A percentile compares a stretch with the other conserved stretches of the same genome.
Conservation (phyloP, 2,888 invertebrate genomes). For the Poecilus cupreus region DNA sequence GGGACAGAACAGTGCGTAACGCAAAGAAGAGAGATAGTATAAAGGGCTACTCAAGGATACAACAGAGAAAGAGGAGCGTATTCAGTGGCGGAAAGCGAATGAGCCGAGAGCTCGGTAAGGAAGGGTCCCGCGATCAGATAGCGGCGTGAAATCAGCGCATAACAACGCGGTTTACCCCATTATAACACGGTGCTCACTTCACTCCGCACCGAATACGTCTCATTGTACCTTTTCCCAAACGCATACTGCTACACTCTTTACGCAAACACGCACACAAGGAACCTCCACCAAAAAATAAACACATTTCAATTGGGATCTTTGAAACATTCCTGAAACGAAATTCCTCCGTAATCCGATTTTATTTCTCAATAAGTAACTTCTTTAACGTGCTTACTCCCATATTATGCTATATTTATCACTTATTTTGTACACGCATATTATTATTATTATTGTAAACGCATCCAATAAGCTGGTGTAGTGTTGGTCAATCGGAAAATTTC, state of each 20-base stretch:
- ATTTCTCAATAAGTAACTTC: too few species aligned
- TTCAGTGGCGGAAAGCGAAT: not conserved
- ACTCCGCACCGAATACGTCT: slow-evolving; percentile 1
- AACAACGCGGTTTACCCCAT: slow-evolving; percentile 73
- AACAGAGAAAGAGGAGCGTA: not conserved
- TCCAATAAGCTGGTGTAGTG: too few species aligned
- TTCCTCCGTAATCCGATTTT: too few species aligned
- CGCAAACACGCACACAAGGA: too few species aligned
- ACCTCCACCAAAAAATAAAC: too few species aligned
- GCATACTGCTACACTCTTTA: not conserved
- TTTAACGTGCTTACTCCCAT: too few species aligned
- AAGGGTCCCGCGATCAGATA: slow-evolving; percentile 71
- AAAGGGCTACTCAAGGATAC: not conserved
- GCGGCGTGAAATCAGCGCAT: slow-evolving; percentile 73
- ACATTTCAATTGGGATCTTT: too few species aligned
- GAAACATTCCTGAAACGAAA: too few species aligned
- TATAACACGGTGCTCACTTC: slow-evolving; percentile 69
- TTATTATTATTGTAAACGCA: too few species aligned
- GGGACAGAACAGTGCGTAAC: slow-evolving; percentile 40
- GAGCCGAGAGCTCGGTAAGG: slow-evolving; percentile 10
- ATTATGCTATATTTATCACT: too few species aligned
- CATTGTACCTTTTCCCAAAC: not conserved
- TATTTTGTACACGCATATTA: too few species aligned
- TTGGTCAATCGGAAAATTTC: too few species aligned
- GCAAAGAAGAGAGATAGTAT: slow-evolving; percentile 17